Evolutionary conservation across 2,113 vertebrate species (phyloP).

Genomic region (Bettongia penicillata): DNA sequence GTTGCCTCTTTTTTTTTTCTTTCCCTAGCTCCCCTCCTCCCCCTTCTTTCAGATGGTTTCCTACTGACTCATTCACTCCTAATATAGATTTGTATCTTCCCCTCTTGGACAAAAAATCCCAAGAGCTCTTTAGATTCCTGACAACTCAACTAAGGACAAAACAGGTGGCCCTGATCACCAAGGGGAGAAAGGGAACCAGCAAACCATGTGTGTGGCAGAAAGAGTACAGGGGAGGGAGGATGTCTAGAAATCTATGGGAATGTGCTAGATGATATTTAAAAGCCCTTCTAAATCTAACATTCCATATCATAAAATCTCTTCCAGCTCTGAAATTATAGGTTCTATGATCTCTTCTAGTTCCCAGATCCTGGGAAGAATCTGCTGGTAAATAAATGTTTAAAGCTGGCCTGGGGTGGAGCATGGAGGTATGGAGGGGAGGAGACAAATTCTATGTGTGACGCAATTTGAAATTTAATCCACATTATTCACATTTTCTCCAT

Average conservation of each 20-base stretch:
- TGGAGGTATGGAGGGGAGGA: neutral
- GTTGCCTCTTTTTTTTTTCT: constrained; percentile 47
- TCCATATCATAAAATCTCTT: neutral
- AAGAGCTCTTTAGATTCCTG: constrained; percentile 43
- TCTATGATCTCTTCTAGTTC: neutral
- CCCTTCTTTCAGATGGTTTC: constrained; percentile 62
- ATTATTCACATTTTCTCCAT: neutral
- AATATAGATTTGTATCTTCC: constrained; percentile 31
- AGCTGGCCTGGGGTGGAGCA: neutral
- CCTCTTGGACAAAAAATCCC: constrained; percentile 35
- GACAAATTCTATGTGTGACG: neutral
- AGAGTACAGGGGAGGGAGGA: neutral
- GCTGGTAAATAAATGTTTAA: neutral
- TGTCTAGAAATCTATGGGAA: neutral
- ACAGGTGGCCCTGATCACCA: neutral
- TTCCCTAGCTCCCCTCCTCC: neutral
- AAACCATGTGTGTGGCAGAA: neutral
- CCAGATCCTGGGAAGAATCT: neutral
- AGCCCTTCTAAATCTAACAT: neutral
- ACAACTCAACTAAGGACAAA: constrained; percentile 2
- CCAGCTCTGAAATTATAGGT: neutral
- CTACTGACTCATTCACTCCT: constrained; percentile 58
- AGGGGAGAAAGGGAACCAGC: neutral
- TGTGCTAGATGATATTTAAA: neutral
- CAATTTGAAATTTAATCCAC: neutral